Base-by-base conservation (phyloP, 1,140 invertebrate species). In the Saxidomus purpurata region DNA sequence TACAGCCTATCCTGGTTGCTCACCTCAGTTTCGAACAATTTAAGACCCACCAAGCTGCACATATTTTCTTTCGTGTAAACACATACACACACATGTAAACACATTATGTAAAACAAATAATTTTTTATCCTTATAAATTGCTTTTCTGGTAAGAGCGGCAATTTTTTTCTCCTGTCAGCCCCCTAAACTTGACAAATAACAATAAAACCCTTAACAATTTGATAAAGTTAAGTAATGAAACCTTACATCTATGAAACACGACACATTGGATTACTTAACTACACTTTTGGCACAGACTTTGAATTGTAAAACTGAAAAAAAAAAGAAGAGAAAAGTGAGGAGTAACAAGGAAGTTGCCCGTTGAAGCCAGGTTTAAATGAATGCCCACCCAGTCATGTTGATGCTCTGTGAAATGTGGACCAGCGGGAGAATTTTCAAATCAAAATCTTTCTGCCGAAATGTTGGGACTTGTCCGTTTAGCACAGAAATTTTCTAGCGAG, bases 281-380 rank as follows among this genome's bases (percentile, higher is more conserved):
- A 8, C 19, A 31, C 15, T 67, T 36, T 67, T 31, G 1, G 25
- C 31, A 11, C 9, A 61, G 9, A 13, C 9, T 9, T 47, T 9
- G 17, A 61, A 22, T 13, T 6, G 25, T 4, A 8, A n/a, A 9
- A 25, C 9, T 11, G 4, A 61, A 11, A 11, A 61, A 6, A n/a
- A 61, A 61, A 61, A 61, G 17, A 6, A 22, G 55, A 6, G 25
- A n/a, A 61, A 19, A 28, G 17, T 67, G n/a, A 71, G 34, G 15
- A 8, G 67, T 43, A 55, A 55, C 38, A 13, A 52, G 76, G 17
- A 31, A 49, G 36, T 25, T 63, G 52, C 34, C 25, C 55, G 80
- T 67, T 82, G 28, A 82, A 82, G 80, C 80, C 80, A 82, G 80
- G 9, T 82, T 47, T 67, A 36, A 82, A 67, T 67, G 80, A 55